phyloP scores from a whole-genome alignment of 1,140 invertebrate genomes.

The Neodiprion fabricii region DNA sequence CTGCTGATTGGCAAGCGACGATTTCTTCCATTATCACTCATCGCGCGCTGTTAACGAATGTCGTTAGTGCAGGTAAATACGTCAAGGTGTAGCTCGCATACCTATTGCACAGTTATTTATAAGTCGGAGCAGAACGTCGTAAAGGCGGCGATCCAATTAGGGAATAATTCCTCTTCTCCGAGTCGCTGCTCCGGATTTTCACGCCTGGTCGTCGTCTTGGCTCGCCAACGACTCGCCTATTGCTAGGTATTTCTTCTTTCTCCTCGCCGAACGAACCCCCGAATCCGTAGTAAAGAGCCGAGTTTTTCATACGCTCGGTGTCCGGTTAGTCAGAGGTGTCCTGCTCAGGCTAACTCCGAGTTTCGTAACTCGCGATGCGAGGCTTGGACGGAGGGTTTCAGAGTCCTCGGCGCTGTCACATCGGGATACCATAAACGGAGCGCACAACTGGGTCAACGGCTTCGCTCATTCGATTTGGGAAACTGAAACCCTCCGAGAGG shows the following conservation, averaged over 20 bases:
- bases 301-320: no score
- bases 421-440: neutral
- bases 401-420: neutral
- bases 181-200: neutral
- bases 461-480: conserved; percentile 5
- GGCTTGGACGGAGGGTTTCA: neutral
- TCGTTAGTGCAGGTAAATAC: no score
- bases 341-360: no score
- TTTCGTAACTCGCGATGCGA: neutral
- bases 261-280: neutral
- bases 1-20: no score
- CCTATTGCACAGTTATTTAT: no score
- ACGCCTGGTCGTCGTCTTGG: neutral
- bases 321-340: no score
- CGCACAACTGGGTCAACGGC: conserved; percentile 3
- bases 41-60: no score
- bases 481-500: neutral
- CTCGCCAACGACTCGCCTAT: neutral
- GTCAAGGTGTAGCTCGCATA: no score
- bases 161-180: neutral
- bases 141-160: neutral
- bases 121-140: no score
- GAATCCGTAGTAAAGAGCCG: neutral
- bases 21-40: no score
- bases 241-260: neutral